phyloP scores from a whole-genome alignment of 2,797 vertebrate species.

The Dipus sagitta region DNA sequence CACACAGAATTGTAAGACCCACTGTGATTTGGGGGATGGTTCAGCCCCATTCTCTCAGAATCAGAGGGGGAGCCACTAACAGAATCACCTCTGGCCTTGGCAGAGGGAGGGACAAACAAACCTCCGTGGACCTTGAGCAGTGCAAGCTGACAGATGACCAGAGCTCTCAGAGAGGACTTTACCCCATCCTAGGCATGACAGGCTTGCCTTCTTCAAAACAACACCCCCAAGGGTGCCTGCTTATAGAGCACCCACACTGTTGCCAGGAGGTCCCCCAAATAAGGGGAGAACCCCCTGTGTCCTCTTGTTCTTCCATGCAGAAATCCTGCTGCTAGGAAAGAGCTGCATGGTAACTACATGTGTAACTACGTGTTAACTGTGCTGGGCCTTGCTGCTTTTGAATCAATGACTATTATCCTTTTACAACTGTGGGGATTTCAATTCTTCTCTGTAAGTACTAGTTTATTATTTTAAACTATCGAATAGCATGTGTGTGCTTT shows the following conservation, averaged over 20 bases:
- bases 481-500: too few relatives aligned
- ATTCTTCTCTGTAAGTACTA: too few relatives aligned
- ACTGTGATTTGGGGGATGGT: neutral
- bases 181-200: too few relatives aligned
- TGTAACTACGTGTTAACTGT: too few relatives aligned
- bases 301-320: fast-evolving
- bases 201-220: too few relatives aligned
- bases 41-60: neutral
- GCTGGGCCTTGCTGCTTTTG: neutral
- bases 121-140: neutral
- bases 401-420: too few relatives aligned
- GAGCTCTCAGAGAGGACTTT: too few relatives aligned
- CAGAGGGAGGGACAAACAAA: neutral
- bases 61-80: too few relatives aligned
- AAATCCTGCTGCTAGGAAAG: neutral
- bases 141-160: neutral
- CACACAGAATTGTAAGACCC: neutral
- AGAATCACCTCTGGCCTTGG: neutral
- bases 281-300: too few relatives aligned
- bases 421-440: too few relatives aligned
- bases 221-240: neutral
- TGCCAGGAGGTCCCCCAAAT: too few relatives aligned
- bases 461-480: too few relatives aligned
- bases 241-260: neutral
- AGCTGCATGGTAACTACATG: neutral